These are phyloP conservation scores for Alethe castanea DNA, from an alignment of 2,113 vertebrate genomes.

Conservation along the genomic window DNA sequence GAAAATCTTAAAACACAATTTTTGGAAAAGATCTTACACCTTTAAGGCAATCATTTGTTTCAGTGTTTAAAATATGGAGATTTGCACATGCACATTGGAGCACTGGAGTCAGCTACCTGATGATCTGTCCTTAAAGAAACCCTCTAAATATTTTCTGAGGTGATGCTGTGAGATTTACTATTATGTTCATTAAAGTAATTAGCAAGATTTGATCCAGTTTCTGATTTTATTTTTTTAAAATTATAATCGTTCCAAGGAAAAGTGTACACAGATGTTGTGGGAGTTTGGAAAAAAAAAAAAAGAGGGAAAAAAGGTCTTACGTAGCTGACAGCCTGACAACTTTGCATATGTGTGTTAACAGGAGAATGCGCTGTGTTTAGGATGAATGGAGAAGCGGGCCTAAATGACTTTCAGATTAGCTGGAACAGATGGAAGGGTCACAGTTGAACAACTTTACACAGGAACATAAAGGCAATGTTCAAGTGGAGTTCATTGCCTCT, in stretches of 20 bases:
- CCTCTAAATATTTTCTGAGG: background rate
- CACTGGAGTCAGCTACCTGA: background rate
- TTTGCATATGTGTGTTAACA: conserved; percentile 85
- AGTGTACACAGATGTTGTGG: conserved; percentile 74
- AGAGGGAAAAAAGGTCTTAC: background rate
- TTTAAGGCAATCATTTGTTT: background rate
- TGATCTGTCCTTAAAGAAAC: background rate
- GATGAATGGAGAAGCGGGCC: conserved; percentile 76
- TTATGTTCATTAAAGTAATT: background rate
- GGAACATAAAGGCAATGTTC: conserved; percentile 83
- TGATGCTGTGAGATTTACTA: background rate
- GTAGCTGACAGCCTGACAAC: conserved; percentile 75
- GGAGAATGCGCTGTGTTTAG: conserved; percentile 76
- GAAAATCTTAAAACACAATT: background rate
- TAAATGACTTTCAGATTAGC: conserved; percentile 91
- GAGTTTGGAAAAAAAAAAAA: background rate
- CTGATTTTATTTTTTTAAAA: background rate
- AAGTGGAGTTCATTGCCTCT: conserved; percentile 87
- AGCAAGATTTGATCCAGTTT: background rate
- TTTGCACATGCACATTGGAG: background rate
- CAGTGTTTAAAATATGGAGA: background rate
- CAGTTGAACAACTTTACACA: conserved; percentile 91
- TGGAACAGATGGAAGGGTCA: conserved; percentile 93
- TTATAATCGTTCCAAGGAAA: background rate
- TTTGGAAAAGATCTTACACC: background rate